Base-by-base conservation (phyloP, 2,797 vertebrate species). In the Intellagama lesueurii region DNA sequence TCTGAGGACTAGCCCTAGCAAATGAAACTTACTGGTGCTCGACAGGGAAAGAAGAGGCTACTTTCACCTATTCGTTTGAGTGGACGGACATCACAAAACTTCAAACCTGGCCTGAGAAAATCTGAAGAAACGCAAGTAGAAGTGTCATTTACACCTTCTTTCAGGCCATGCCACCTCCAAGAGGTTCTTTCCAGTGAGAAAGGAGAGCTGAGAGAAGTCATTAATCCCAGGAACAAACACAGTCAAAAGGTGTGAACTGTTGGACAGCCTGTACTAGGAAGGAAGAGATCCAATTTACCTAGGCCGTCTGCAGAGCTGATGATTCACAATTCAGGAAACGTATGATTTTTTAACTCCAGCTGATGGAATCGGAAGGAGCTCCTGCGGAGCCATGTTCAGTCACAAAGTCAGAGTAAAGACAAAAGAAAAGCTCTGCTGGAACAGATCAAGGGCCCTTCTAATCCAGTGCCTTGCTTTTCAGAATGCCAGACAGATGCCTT, bases 211-310 rank as follows among this genome's bases (percentile, higher is more conserved):
- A 77, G 22, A 32, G 87, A 68, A 35, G 14, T 83, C 2, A 88
- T 83, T 77, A 88, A 83, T 81, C 40, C 22, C 80, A 82, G 56
- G 56, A 88, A 75, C 52, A 82, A 82, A 82, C 77, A 87, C 14
- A 28, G 28, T 49, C 32, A 68, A 60, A 83, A 76, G 64, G 81
- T 83, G 70, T 83, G 81, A 88, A 16, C 19, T 64, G 60, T n/a
- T 19, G 66, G 47, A 7, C 12, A 35, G 4, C 69, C 66, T 56
- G 30, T 80, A 24, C 19, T 7, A 24, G 16, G 77, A 70, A 19
- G 60, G 60, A 64, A 64, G 60, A 64, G 60, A 64, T 64, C 60
- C 60, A 64, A 64, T 83, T 88, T 68, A 83, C 64, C 81, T 35
- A 66, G 44, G 40, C 11, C 49, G n/a, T 82, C 35, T 26, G 28